Percentiles rank a stretch among this genome's conserved stretches.
Evolutionary conservation across 1,140 invertebrate species (phyloP).

Genomic region (Drosophila arawakana): DNA sequence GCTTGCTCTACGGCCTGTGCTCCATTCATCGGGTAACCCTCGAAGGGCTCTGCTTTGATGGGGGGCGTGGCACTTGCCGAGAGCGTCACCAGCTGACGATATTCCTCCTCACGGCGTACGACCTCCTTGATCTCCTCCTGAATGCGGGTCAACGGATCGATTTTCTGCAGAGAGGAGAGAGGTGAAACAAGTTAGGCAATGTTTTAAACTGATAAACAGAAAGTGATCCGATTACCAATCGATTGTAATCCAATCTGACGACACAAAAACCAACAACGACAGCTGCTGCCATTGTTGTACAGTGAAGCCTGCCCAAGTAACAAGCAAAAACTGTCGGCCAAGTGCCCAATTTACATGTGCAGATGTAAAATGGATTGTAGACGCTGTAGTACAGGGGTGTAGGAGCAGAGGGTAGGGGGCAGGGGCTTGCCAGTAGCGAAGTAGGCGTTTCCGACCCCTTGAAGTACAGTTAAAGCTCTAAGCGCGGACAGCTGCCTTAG

Average conservation of each 20-base stretch:
- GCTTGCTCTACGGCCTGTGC: neutral
- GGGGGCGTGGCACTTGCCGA: conserved; percentile 50
- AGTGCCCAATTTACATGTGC: no score
- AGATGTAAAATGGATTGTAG: no score
- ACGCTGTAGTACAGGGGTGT: no score
- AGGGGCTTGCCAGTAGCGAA: no score
- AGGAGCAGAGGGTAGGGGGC: no score
- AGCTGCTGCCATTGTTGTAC: conserved; percentile 8
- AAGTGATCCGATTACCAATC: conserved; percentile 57
- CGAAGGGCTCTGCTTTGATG: conserved; percentile 42
- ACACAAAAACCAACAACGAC: conserved; percentile 13
- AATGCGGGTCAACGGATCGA: conserved; percentile 87
- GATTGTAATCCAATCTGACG: conserved; percentile 55
- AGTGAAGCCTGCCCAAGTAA: neutral
- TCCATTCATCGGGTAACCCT: conserved; percentile 67
- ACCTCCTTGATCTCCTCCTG: conserved; percentile 89
- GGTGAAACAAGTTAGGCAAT: conserved; percentile 1
- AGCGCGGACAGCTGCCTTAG: no score
- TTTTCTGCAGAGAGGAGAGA: conserved; percentile 84
- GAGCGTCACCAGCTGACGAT: conserved; percentile 86
- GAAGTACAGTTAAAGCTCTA: no score
- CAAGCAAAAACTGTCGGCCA: neutral
- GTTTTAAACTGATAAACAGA: conserved; percentile 26
- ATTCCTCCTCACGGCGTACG: conserved; percentile 88
- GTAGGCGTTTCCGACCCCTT: no score